A percentile compares a stretch with the other conserved stretches of the same genome.
phyloP scores from a whole-genome alignment of 2,797 vertebrate genomes.

The Cottoperca gobio region DNA sequence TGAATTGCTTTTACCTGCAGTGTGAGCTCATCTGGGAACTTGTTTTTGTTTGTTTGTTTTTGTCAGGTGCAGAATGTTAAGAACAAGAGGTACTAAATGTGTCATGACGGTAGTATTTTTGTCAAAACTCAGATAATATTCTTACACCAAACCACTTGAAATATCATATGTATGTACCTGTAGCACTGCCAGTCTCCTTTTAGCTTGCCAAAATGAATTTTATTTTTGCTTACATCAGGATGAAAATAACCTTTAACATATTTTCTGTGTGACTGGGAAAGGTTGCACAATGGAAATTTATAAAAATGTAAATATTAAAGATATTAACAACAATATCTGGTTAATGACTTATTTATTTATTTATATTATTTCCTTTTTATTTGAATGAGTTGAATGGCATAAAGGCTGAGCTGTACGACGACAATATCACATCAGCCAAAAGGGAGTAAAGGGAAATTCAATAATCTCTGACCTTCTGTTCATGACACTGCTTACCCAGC shows the following conservation, averaged over 20 bases:
- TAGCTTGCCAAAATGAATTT: constrained; percentile 93
- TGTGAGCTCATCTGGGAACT: constrained; percentile 69
- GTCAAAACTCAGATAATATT: constrained; percentile 83
- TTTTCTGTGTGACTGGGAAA: constrained; percentile 77
- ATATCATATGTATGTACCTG: constrained; percentile 86
- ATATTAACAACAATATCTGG: constrained; percentile 79
- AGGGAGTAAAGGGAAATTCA: background rate
- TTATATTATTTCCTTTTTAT: constrained; percentile 4
- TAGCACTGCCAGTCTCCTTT: constrained; percentile 92
- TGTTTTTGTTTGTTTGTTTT: constrained; percentile 50
- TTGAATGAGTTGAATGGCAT: background rate
- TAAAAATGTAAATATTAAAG: constrained; percentile 86
- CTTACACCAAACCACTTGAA: constrained; percentile 87
- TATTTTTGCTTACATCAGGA: constrained; percentile 88
- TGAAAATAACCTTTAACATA: constrained; percentile 75
- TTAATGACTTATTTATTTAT: constrained; percentile 47
- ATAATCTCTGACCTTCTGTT: background rate
- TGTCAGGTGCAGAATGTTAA: constrained; percentile 65
- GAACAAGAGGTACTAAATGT: constrained; percentile 75
- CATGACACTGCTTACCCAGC: background rate
- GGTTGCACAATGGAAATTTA: constrained; percentile 72
- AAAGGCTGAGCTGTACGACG: background rate
- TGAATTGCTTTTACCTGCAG: constrained; percentile 74
- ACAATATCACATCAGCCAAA: background rate
- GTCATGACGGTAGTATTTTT: constrained; percentile 85